Evolutionary conservation across 2,113 vertebrate genomes (phyloP).

Genomic region (Arizona elegans): DNA sequence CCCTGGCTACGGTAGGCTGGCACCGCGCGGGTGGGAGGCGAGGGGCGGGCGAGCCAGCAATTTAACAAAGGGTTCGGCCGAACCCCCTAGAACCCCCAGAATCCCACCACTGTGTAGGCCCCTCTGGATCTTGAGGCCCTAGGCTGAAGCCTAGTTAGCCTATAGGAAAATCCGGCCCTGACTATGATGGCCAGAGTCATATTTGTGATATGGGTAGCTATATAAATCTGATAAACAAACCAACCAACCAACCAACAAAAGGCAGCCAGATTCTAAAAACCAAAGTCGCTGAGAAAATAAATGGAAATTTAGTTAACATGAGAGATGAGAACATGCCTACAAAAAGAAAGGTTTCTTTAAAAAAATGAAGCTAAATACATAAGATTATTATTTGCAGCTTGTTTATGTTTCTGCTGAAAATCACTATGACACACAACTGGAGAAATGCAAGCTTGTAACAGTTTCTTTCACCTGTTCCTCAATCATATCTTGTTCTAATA

Average conservation of each 20-base stretch:
- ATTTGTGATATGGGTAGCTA: not conserved
- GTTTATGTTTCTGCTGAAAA: not conserved
- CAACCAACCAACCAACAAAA: not conserved
- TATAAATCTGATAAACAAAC: not conserved
- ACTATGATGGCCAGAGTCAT: too few species aligned
- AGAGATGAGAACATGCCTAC: not conserved
- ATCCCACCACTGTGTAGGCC: too few species aligned
- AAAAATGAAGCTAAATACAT: not conserved
- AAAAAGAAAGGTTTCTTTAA: not conserved
- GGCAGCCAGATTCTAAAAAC: not conserved
- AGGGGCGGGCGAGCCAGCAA: too few species aligned
- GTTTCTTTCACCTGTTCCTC: too few species aligned
- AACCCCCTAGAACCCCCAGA: too few species aligned
- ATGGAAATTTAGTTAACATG: not conserved
- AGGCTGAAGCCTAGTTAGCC: too few species aligned
- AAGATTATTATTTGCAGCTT: not conserved
- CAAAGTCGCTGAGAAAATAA: not conserved
- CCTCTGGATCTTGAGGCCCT: too few species aligned
- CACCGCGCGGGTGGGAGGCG: too few species aligned
- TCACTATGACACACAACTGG: not conserved
- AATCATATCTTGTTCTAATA: too few species aligned
- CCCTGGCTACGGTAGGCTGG: too few species aligned
- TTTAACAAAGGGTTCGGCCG: too few species aligned
- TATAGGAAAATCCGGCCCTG: too few species aligned
- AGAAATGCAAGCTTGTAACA: not conserved